Base-by-base conservation (phyloP, 2,113 vertebrate genomes). In the Hemicordylus capensis region DNA sequence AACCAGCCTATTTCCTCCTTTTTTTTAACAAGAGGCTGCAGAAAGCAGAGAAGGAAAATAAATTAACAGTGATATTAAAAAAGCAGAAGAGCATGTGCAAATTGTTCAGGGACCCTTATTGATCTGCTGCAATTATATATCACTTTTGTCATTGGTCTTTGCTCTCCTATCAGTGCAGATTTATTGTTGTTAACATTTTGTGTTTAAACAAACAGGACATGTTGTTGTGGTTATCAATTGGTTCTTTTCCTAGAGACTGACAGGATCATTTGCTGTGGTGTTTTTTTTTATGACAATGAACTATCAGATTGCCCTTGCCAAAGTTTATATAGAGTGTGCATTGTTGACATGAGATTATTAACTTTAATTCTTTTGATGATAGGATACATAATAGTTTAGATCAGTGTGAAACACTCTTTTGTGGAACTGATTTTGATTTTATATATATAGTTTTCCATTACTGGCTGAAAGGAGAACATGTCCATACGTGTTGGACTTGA, bases 1-100 rank as follows among this genome's bases (percentile, higher is more conserved):
- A 69, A 42, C 2, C 10, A 58, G 73, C 85, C 75, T 7, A 10
- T 20, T 78, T 3, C 48, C 10, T 56, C 1, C 42, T 51, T 37
- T 69, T 19, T 61, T 81, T 34, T 37, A 75, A 24, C 63, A 84
- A 66, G 19, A 0, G 9, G 61, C 73, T 80, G 74, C 42, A 42
- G 77, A 89, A 67, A 89, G 64, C 17, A 54, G 2, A 83, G 83
- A 2, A 63, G 28, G 37, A 80, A 70, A 51, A 34, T 85, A 70
- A 73, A 61, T 46, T 3, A 12, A 15, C 69, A 31, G 44, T 81
- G 70, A 83, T 26, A 64, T 61, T 83, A 26, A 81, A 56, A 81
- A 42, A 6, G 3, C 7, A 31, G 76, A 69, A 69, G 86, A 44
- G 24, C 46, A 85, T 69, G 22, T 34, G 2, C 28, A 39, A 78